Conservation (phyloP, 2,113 vertebrate genomes). For the Terrapene triunguis region DNA sequence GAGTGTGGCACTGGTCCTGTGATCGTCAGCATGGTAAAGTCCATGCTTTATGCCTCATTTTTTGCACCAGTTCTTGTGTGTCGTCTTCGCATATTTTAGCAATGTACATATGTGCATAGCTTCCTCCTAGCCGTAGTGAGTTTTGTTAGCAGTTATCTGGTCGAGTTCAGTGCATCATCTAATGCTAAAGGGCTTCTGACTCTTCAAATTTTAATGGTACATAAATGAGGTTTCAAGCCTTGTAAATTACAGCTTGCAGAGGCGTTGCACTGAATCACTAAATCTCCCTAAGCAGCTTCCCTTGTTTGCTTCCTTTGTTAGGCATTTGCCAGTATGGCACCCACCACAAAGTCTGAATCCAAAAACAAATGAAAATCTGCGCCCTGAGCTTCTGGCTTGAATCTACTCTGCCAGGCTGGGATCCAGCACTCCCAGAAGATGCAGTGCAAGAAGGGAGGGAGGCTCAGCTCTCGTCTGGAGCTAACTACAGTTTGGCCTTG, state of each 20-base stretch:
- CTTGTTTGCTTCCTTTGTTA: neutral
- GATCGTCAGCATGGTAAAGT: accelerated
- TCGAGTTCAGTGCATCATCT: neutral
- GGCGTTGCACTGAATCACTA: neutral
- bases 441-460: neutral
- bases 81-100: neutral
- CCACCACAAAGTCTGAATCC: accelerated
- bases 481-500: slow-evolving; percentile 6
- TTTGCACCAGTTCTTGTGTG: neutral
- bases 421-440: neutral
- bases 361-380: neutral
- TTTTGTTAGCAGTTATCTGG: neutral
- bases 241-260: neutral
- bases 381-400: neutral
- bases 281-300: neutral
- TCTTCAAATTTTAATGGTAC: neutral
- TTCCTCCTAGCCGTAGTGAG: neutral
- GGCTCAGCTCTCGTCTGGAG: neutral
- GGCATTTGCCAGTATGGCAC: neutral
- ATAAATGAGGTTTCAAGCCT: neutral
- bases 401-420: neutral
- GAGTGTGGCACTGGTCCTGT: neutral
- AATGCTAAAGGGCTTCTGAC: neutral
- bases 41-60: neutral
- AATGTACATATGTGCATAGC: neutral